A percentile compares a stretch with the other conserved stretches of the same genome.
Conservation (phyloP, 2,113 vertebrate species). For the Heliornis fulica region DNA sequence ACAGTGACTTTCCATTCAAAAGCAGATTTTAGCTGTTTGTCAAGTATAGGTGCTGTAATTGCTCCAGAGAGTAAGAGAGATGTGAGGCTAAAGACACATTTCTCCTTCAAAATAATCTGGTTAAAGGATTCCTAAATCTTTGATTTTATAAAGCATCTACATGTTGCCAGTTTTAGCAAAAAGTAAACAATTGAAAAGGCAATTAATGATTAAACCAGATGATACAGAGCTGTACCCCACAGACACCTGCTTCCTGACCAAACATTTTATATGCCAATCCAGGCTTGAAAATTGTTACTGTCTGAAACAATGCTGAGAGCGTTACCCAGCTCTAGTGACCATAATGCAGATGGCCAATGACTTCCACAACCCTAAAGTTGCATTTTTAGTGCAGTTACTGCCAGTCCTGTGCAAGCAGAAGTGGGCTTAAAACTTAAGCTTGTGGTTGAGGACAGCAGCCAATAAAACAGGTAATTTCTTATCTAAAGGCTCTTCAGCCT, state of each 20-base stretch:
- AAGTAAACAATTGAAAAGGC: neutral
- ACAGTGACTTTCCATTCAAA: neutral
- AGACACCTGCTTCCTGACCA: neutral
- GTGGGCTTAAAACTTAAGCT: neutral
- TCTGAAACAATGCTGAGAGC: neutral
- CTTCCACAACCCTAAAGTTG: neutral
- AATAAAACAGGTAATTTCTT: neutral
- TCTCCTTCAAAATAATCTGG: neutral
- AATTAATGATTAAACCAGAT: neutral
- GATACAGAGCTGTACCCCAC: neutral
- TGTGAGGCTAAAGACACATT: neutral
- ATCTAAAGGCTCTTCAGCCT: neutral
- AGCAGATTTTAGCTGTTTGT: neutral
- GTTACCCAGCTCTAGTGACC: neutral
- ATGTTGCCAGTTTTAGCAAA: neutral
- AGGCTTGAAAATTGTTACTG: neutral
- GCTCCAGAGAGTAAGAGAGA: neutral
- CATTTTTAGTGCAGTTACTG: neutral
- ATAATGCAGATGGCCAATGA: neutral
- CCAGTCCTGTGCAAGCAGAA: neutral
- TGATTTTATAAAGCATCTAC: neutral
- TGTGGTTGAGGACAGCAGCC: neutral
- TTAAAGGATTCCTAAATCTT: neutral
- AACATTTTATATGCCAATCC: neutral
- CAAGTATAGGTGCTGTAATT: neutral